A percentile compares a stretch with the other conserved stretches of the same genome.
Conservation (phyloP, 2,888 invertebrate genomes). For the Oscheius sp. region DNA sequence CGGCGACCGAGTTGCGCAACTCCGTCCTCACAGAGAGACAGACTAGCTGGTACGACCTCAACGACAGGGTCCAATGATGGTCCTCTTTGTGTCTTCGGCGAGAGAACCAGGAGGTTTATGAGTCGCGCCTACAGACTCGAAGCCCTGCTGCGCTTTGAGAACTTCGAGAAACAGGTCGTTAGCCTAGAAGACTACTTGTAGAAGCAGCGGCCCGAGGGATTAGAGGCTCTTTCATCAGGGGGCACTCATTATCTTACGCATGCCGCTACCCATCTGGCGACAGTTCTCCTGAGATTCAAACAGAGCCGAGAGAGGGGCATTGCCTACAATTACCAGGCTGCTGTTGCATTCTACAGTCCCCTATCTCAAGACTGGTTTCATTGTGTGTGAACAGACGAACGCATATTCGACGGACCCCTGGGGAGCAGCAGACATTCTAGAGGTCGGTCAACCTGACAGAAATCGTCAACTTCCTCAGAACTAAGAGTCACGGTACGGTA, state of each 20-base stretch:
- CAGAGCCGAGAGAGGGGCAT: conserved; percentile 17
- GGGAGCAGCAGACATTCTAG: conserved; percentile 1
- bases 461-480: conserved; percentile 12
- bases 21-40: neutral
- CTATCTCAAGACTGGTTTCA: conserved; percentile 1
- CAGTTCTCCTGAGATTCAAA: conserved; percentile 32
- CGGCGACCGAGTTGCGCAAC: conserved; percentile 9
- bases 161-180: neutral
- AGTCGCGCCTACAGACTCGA: neutral
- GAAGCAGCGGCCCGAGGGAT: conserved; percentile 17
- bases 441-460: conserved; percentile 24
- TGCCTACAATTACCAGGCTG: conserved; percentile 17
- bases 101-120: conserved; percentile 6
- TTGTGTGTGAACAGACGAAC: conserved; percentile 23
- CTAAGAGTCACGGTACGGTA: neutral
- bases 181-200: conserved; percentile 12
- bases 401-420: conserved; percentile 18
- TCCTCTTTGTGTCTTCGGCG: neutral
- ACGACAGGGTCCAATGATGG: neutral
- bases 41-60: conserved; percentile 13
- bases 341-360: neutral
- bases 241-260: conserved; percentile 29
- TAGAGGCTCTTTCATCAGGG: neutral
- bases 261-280: conserved; percentile 38
- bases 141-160: neutral